These are phyloP conservation scores for Bettongia penicillata DNA, from an alignment of 2,113 vertebrate genomes.

Conservation along the genomic window DNA sequence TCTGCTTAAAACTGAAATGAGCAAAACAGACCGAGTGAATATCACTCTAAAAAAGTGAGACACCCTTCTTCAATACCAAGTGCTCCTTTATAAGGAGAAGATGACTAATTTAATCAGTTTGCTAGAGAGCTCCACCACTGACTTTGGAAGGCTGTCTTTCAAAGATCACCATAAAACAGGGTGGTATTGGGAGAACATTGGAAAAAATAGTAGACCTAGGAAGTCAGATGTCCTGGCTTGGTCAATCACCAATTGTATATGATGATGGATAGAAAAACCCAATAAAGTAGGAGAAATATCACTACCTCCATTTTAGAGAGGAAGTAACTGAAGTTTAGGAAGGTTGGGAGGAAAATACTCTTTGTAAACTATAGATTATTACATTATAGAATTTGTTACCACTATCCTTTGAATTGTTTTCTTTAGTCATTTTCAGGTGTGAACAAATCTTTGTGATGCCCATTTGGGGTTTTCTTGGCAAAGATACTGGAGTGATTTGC, in stretches of 20 bases:
- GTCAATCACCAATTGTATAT: neutral
- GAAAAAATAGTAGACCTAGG: neutral
- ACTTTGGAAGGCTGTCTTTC: neutral
- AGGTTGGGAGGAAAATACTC: too few species aligned
- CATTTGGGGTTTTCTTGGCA: too few species aligned
- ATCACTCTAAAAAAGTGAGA: neutral
- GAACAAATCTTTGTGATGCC: too few species aligned
- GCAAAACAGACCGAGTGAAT: neutral
- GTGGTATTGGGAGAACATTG: neutral
- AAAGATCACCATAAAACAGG: neutral
- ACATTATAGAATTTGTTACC: too few species aligned
- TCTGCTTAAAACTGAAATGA: neutral
- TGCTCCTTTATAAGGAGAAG: neutral
- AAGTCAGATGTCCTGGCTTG: neutral
- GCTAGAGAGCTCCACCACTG: neutral
- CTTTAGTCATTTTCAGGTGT: too few species aligned
- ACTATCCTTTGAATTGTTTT: too few species aligned
- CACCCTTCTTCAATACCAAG: neutral
- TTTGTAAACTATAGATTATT: too few species aligned
- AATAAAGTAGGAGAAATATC: too few species aligned
- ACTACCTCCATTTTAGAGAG: too few species aligned
- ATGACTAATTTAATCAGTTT: neutral
- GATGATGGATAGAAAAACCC: neutral
- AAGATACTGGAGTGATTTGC: too few species aligned
- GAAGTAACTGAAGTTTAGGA: too few species aligned